Evolutionary conservation across 1,140 invertebrate species (phyloP).

Genomic region (Bursaphelenchus mucronatus): DNA sequence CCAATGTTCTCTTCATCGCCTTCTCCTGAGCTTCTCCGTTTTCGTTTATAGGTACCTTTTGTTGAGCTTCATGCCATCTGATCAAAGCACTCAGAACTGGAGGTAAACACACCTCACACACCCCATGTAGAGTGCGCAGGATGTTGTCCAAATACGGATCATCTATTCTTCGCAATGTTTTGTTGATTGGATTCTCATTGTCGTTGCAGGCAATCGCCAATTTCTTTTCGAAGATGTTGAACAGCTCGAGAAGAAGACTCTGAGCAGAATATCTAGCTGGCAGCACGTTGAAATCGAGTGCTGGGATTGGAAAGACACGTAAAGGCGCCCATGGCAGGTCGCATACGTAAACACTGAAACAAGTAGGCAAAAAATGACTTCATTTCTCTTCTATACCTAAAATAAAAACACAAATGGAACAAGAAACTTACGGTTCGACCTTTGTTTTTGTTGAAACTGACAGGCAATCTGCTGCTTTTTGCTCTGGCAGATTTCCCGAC

Average conservation of each 20-base stretch:
- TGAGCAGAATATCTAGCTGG: conserved; percentile 46
- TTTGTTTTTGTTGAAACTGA: no score
- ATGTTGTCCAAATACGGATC: conserved; percentile 57
- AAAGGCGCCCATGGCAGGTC: conserved; percentile 52
- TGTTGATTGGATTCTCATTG: conserved; percentile 56
- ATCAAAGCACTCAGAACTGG: conserved; percentile 87
- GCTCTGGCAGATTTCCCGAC: no score
- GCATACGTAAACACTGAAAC: conserved; percentile 40
- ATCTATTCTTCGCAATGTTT: conserved; percentile 52
- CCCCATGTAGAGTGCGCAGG: conserved; percentile 43
- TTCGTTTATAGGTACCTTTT: conserved; percentile 45
- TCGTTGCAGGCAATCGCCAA: conserved; percentile 42
- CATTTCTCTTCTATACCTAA: no score
- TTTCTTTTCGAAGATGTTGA: conserved; percentile 51
- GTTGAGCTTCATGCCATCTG: conserved; percentile 79
- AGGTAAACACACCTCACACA: conserved; percentile 84
- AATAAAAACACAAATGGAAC: no score
- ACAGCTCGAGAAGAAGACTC: conserved; percentile 50
- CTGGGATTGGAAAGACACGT: conserved; percentile 37
- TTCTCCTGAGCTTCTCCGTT: conserved; percentile 41
- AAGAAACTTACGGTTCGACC: no score
- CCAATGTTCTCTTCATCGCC: conserved; percentile 36
- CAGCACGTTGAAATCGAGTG: conserved; percentile 34
- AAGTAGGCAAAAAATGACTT: background rate
- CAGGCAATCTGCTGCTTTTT: no score